Evolutionary conservation across 1,140 invertebrate species (phyloP), one percentile per base, ranked within the genome.

Genomic region (Diorhabda carinulata): DNA sequence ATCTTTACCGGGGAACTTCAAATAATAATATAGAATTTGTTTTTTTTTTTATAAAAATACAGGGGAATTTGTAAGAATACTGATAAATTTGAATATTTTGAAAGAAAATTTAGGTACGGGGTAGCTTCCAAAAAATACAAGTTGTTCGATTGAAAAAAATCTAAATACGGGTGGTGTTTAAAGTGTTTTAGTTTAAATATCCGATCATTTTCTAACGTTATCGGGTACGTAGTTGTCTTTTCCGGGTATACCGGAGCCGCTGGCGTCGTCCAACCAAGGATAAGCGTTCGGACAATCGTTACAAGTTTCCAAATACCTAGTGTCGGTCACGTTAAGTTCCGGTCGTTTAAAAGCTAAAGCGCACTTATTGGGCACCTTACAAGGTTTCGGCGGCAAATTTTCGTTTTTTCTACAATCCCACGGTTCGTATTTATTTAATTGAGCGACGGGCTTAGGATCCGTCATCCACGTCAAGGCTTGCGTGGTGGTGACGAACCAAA

Each of bases 381-480:
- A 97, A 0, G 92, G 87, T 41, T 87, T 84, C 43, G 88, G 86
- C 40, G 90, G 87, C 43, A 89, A 81, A 69, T 88, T 86, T 44
- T 90, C 84, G 70, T 87, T 88, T 67, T 90, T 91, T 70, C 89
- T 89, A 78, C 92, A 95, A 52, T 88, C 86, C 92, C 92, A 95
- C 3, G 91, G 82, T 71, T 93, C 92, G 74, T 89, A 95, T 72
- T 87, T 89, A 73, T 82, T 86, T 2, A 96, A 78, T 8, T 88
- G 81, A 73, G 89, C 90, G 3, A 87, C 78, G 9, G 91, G 82
- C 77, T 89, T 89, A 0, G 95, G 94, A 75, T 96, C 92, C 3
- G 92, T 95, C 82, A 97, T 92, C 92, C 94, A 97, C 9, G 91
- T 90, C 40, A 97, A 82, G 41, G 92, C 89, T 84, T 97, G 94